These are phyloP conservation scores for Lycocerus yunnanus DNA, from an alignment of 2,888 invertebrate species.

Conservation along the genomic window DNA sequence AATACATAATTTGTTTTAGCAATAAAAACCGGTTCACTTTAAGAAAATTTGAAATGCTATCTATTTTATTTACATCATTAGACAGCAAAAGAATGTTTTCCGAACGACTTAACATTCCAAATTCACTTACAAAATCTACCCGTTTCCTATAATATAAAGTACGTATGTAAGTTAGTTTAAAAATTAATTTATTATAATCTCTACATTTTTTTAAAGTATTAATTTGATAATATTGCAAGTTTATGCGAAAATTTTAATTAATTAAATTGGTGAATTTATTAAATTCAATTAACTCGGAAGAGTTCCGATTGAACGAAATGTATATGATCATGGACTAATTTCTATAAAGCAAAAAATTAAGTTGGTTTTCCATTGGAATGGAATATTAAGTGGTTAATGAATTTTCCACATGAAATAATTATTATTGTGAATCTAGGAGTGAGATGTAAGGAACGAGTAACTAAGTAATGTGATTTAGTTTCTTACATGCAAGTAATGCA, in stretches of 20 bases:
- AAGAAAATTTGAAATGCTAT: conserved; percentile 5
- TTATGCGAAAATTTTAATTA: no score
- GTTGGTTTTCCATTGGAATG: background rate
- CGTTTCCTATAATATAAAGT: background rate
- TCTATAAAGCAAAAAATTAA: no score
- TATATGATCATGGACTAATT: no score
- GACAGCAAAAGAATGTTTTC: conserved; percentile 2
- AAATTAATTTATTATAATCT: conserved; percentile 9
- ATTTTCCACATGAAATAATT: conserved; percentile 1
- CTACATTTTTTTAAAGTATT: no score
- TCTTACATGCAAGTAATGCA: conserved; percentile 5
- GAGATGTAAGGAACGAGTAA: background rate
- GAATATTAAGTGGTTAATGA: conserved; percentile 10
- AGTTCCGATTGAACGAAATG: no score
- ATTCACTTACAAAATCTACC: background rate
- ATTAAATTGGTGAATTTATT: no score
- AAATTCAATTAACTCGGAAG: no score
- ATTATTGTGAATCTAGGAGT: background rate
- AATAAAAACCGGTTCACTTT: conserved; percentile 1
- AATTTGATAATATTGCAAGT: no score
- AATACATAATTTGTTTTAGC: background rate
- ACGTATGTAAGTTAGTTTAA: background rate
- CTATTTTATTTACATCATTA: conserved; percentile 9
- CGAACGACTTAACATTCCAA: conserved; percentile 3
- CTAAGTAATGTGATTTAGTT: conserved; percentile 16